These are phyloP conservation scores for Aeoliscus strigatus DNA, from an alignment of 2,797 vertebrate genomes.

Conservation along the genomic window DNA sequence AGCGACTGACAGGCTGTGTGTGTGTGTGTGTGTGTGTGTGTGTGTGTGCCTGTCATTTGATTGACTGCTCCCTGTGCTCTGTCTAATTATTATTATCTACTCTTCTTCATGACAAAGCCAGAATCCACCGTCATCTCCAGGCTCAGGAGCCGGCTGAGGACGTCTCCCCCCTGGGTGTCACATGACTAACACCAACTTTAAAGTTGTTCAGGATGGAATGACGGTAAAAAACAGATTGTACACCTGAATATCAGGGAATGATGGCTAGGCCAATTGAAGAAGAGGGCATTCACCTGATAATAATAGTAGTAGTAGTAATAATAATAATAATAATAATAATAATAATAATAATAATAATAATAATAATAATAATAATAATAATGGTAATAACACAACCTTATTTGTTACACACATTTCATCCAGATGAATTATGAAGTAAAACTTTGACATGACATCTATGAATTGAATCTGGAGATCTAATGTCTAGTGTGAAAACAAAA, in stretches of 20 bases:
- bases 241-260: slow-evolving; percentile 46
- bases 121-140: slow-evolving; percentile 17
- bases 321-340: too few relatives aligned
- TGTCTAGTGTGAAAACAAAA: too few relatives aligned
- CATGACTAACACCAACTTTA: slow-evolving; percentile 54
- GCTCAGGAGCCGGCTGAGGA: slow-evolving; percentile 6
- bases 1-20: slow-evolving; percentile 45
- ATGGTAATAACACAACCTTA: too few relatives aligned
- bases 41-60: slow-evolving; percentile 8
- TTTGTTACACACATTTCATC: too few relatives aligned
- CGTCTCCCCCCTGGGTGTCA: slow-evolving; percentile 24
- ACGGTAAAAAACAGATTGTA: too few relatives aligned
- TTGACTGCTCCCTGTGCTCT: slow-evolving; percentile 14
- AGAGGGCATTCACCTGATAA: slow-evolving; percentile 41
- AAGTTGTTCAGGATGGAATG: slow-evolving; percentile 61
- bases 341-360: too few relatives aligned
- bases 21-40: slow-evolving; percentile 9
- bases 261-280: slow-evolving; percentile 63
- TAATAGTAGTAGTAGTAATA: too few relatives aligned
- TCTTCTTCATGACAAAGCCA: slow-evolving; percentile 12
- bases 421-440: too few relatives aligned
- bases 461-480: too few relatives aligned
- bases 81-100: slow-evolving; percentile 4
- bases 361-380: too few relatives aligned
- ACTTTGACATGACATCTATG: too few relatives aligned